Evolutionary conservation across 2,888 invertebrate genomes (phyloP).

Genomic region (Pandemis corylana): DNA sequence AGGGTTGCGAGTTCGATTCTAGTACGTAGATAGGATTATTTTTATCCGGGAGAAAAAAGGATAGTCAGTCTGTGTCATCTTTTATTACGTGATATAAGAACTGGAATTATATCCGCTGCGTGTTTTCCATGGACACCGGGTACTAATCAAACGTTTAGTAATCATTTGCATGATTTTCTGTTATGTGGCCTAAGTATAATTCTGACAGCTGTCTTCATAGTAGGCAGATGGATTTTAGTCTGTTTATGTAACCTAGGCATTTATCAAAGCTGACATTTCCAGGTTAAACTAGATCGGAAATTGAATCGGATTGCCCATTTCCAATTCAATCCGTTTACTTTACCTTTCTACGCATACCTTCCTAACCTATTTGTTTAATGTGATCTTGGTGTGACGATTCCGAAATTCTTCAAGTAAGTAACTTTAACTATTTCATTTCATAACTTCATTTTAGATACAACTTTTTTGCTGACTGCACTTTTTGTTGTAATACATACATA

Average conservation of each 20-base stretch:
- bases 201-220: not conserved
- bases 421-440: no score
- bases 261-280: constrained; percentile 1
- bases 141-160: no score
- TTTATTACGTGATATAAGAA: not conserved
- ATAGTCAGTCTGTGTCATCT: not conserved
- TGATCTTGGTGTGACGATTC: not conserved
- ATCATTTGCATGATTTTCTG: no score
- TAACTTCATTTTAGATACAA: no score
- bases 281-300: constrained; percentile 1
- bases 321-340: not conserved
- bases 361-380: not conserved
- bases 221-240: not conserved
- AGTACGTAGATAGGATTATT: constrained; percentile 4
- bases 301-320: not conserved
- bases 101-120: no score
- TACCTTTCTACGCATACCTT: not conserved
- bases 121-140: no score
- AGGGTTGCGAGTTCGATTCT: constrained; percentile 48
- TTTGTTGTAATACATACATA: no score
- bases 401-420: no score
- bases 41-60: not conserved
- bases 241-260: not conserved
- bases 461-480: no score
- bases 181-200: no score